Evolutionary conservation across 1,140 invertebrate species (phyloP), one percentile per base, ranked within the genome.

Genomic region (Trachymyrmex septentrionalis): DNA sequence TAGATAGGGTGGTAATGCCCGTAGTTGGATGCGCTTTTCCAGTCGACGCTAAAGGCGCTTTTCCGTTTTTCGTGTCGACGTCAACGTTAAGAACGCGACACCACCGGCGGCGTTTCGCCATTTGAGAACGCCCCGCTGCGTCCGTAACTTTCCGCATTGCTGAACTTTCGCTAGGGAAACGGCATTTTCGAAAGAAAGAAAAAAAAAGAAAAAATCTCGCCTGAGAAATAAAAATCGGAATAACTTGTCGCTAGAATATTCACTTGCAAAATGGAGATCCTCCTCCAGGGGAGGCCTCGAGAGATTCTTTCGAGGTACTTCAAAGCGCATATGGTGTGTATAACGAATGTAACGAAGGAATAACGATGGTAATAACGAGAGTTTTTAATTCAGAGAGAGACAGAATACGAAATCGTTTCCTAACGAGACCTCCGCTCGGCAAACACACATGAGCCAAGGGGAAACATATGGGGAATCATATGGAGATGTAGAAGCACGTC

Each of bases 11-110:
- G 91, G 90, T 91, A 93, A 93, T 92, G 92, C 88, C 89, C 89
- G 86, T 88, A 88, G 90, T 91, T 88, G 91, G 92, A 93, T 93
- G 93, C 92, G 93, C 92, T 91, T 94, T 94, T 93, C 86, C 87
- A 89, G 89, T 67, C 89, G 67, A 73, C 88, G 86, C 88, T 93
- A 93, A 93, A 93, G 87, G 91, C 87, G 90, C 92, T 93, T 93
- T 93, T 93, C 93, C 92, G 93, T 92, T 94, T 92, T 94, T 72
- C 88, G 91, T 44, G 66, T 90, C 91, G 91, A 88, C 92, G 92
- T 71, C 90, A 90, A 88, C 92, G 92, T 71, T 90, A 90, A 88
- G 88, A 48, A 90, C 87, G 85, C 85, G 88, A 89, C 77, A 76
- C 50, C 64, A 76, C 72, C 88, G 69, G 27, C 57, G 19, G 50